Percentiles rank a stretch among this genome's conserved stretches.
These are phyloP conservation scores for Drosophila bocqueti DNA, from an alignment of 1,140 invertebrate genomes.

Conservation along the genomic window DNA sequence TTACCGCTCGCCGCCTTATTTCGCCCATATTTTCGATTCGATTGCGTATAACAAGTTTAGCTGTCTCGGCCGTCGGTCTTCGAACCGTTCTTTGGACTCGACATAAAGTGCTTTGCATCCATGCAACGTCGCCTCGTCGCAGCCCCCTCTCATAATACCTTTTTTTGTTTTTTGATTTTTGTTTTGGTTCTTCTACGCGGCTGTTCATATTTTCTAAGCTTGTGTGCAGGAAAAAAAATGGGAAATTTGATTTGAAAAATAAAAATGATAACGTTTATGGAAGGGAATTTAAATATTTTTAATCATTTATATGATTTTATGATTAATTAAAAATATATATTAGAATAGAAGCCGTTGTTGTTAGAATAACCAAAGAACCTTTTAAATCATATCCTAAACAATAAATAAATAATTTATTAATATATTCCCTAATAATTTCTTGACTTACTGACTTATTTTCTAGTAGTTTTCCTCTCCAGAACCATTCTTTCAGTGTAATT, in stretches of 20 bases:
- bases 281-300: not conserved
- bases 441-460: not conserved
- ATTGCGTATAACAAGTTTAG: constrained; percentile 83
- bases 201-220: constrained; percentile 16
- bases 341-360: too few relatives aligned
- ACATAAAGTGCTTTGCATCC: constrained; percentile 77
- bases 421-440: too few relatives aligned
- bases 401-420: too few relatives aligned
- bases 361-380: too few relatives aligned
- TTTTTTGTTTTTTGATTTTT: constrained; percentile 61
- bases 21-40: constrained; percentile 79
- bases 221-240: not conserved
- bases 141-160: constrained; percentile 4
- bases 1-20: constrained; percentile 52
- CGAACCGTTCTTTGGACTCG: constrained; percentile 57
- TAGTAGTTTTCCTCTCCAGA: not conserved
- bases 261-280: not conserved
- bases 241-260: not conserved
- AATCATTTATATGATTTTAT: not conserved
- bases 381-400: too few relatives aligned
- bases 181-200: constrained; percentile 67
- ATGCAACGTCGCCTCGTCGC: constrained; percentile 49
- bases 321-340: not conserved
- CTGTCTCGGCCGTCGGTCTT: constrained; percentile 33
- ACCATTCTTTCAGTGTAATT: constrained; percentile 56